Base-by-base conservation (phyloP, 2,888 invertebrate species). In the Xylota segnis region DNA sequence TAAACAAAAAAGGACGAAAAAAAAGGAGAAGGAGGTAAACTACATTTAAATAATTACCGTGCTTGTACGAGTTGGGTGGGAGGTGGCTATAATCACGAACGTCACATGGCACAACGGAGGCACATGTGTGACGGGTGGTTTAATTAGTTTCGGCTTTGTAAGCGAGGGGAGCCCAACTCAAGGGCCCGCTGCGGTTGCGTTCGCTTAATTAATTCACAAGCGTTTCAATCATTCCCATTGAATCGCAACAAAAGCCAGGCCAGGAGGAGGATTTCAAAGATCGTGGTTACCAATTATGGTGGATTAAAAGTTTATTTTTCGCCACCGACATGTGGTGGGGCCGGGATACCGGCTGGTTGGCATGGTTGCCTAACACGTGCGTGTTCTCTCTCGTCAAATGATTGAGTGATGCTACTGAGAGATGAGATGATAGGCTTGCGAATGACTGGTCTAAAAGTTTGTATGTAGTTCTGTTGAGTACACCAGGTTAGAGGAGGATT, bases 181-280 rank as follows among this genome's bases (percentile, higher is more conserved):
- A 47, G 52, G 43, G 52, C 71, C 58, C 58, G 34, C 52, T 50
- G 43, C 29, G 75, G 66, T 81, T 75, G 40, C 34, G 61, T 75
- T 14, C 52, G 66, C 43, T 40, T 83, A 65, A 83, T 71, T 83
- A 77, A 77, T 83, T 83, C 71, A 52, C 50, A 59, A 68, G 81
- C 54, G 54, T 61, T 81, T 68, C 45, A 61, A 59, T 61, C 61
- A 45, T 61, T n/a, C 27, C 45, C 54, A 37, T 37, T 56, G 34
- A 34, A 18, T 47, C 27, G 29, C 45, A 16, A 58, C 32, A 40
- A 43, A 61, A 29, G n/a, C n/a, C n/a, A n/a, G 52, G 16, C 18
- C 27, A 37, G 14, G 40, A 9, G 45, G 16, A 9, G 45, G 16
- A 45, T 16, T 16, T 54, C 9, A 27, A 32, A 32, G 32, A 54